phyloP scores from a whole-genome alignment of 2,113 vertebrate species.

The Cephalopholis sonnerati region DNA sequence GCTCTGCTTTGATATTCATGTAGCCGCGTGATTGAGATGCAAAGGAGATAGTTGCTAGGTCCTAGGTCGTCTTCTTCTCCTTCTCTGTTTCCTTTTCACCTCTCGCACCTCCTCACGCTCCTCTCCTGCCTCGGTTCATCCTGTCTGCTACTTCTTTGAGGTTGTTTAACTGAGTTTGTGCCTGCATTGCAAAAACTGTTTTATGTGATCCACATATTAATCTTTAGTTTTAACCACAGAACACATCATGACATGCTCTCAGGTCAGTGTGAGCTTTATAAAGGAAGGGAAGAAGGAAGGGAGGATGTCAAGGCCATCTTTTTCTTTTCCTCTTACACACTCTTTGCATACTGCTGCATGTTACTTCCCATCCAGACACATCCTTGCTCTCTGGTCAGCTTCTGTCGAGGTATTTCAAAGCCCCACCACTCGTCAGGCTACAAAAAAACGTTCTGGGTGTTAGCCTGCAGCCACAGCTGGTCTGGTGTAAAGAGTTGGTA shows the following conservation, averaged over 20 bases:
- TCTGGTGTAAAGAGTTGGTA: constrained; percentile 36
- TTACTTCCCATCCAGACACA: background rate
- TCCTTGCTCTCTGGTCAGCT: constrained; percentile 2
- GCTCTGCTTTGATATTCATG: constrained; percentile 78
- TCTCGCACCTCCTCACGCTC: constrained; percentile 12
- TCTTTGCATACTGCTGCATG: background rate
- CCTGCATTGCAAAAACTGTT: constrained; percentile 1
- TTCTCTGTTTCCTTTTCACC: constrained; percentile 37
- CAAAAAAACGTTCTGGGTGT: constrained; percentile 5
- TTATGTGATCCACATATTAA: constrained; percentile 23
- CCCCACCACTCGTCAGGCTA: constrained; percentile 10
- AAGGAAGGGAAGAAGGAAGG: background rate
- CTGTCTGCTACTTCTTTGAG: background rate
- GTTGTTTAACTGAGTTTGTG: constrained; percentile 15
- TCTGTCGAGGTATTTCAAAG: constrained; percentile 1
- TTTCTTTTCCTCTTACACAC: constrained; percentile 1
- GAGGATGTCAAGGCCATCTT: background rate
- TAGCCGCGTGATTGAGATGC: constrained; percentile 67
- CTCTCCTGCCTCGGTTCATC: constrained; percentile 5
- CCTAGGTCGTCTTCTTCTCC: constrained; percentile 63
- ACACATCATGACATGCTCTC: background rate
- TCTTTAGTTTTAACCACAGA: constrained; percentile 12
- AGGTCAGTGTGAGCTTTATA: constrained; percentile 2
- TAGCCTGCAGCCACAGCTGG: background rate
- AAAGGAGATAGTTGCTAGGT: constrained; percentile 61